Base-by-base conservation (phyloP, 2,113 vertebrate species). In the Passer domesticus region DNA sequence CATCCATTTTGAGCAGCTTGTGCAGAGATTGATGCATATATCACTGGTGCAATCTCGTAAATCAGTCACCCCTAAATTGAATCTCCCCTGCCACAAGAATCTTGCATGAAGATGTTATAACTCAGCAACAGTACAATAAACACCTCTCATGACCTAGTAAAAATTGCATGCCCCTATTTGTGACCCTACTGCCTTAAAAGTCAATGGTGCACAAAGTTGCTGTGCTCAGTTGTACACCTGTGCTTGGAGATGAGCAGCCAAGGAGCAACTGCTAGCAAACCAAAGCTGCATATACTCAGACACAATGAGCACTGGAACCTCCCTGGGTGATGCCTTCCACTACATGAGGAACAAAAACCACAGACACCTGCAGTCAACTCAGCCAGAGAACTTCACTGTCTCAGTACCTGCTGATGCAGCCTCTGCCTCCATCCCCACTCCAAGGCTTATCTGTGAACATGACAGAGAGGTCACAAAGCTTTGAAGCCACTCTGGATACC, bases 1-100 rank as follows among this genome's bases (percentile, higher is more conserved):
- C 88, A 95, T 92, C 44, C 92, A 91, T 96, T 97, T 31, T 67
- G 64, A 93, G 83, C 62, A 93, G 87, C 31, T 79, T 83, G 52
- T 78, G 79, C 64, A 73, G 24, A 92, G 82, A 96, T 64, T 93
- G 90, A 87, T 76, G 83, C 73, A 81, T 96, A 78, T 33, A 96
- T 96, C 96, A 96, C 53, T 10, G 58, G 52, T 46, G 77, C 66
- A 72, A 83, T 84, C 91, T 78, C 80, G 0, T 96, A 93, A 95
- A 97, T 96, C 95, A 96, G 88, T 87, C 83, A 88, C 68, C 69
- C 69, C 80, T 93, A 95, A 92, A 95, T 93, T 95, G 90, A 89
- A 93, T 90, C 93, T 90, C 86, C 69, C 60, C 83, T 96, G 92
- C 93, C 90, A 97, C 87, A 92, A 66, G 59, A 85, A 35, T 86